Evolutionary conservation across 2,113 vertebrate species (phyloP).

Genomic region (Chiloscyllium plagiosum): DNA sequence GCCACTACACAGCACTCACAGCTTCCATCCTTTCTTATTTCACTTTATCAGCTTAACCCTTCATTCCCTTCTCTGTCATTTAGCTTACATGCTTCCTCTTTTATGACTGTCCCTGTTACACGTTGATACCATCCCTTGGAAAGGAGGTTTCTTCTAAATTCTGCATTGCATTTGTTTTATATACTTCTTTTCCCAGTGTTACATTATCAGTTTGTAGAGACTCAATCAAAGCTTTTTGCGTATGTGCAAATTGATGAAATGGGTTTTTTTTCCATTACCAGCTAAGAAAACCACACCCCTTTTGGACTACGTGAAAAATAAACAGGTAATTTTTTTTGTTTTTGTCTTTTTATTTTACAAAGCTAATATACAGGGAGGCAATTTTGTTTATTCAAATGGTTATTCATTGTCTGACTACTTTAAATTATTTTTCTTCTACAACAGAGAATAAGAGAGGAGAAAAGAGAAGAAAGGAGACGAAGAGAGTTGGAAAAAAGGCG

Average conservation of each 20-base stretch:
- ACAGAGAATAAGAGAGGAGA: constrained; percentile 91
- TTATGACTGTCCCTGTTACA: neutral
- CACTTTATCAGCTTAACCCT: neutral
- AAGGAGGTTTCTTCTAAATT: neutral
- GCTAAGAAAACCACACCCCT: constrained; percentile 95
- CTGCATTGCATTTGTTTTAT: neutral
- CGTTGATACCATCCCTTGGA: neutral
- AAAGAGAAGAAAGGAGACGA: constrained; percentile 86
- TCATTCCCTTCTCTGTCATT: neutral
- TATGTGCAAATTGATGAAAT: neutral
- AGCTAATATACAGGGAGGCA: neutral
- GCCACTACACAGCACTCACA: neutral
- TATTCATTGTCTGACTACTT: neutral
- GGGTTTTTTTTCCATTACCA: constrained; percentile 43
- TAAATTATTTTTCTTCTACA: neutral
- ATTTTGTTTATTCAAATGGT: neutral
- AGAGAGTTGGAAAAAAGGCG: constrained; percentile 92
- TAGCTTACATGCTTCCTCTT: neutral
- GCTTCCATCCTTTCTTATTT: neutral
- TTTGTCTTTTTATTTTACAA: neutral
- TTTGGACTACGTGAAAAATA: constrained; percentile 96
- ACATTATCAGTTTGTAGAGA: neutral
- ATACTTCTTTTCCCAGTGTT: neutral
- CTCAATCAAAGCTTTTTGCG: neutral
- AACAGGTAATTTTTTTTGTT: constrained; percentile 72